phyloP scores from a whole-genome alignment of 2,797 vertebrate genomes.

The Acanthopagrus latus region DNA sequence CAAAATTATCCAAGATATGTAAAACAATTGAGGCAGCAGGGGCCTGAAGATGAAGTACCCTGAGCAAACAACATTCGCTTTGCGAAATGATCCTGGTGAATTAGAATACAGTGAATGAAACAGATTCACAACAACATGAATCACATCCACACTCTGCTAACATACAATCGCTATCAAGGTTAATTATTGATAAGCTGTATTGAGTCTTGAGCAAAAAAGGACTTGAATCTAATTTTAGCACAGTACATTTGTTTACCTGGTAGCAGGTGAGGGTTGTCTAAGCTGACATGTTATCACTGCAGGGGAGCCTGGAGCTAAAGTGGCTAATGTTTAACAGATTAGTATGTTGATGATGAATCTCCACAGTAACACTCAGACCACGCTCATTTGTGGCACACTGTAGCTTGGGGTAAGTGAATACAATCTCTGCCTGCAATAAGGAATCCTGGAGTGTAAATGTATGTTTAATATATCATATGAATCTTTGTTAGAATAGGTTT shows the following conservation, averaged over 20 bases:
- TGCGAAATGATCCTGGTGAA: background rate
- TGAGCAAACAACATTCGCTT: background rate
- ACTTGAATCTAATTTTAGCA: background rate
- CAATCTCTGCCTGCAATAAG: background rate
- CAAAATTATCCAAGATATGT: background rate
- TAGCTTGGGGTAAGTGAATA: conserved; percentile 18
- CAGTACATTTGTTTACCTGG: conserved; percentile 5
- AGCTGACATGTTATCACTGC: conserved; percentile 22
- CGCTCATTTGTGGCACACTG: conserved; percentile 25
- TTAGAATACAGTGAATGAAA: background rate
- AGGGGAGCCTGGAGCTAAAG: conserved; percentile 23
- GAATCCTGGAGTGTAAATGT: background rate
- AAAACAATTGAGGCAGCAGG: background rate
- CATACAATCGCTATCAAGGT: background rate
- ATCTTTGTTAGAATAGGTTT: background rate
- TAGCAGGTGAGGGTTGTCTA: conserved; percentile 1
- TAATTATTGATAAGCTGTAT: background rate
- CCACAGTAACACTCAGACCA: conserved; percentile 77
- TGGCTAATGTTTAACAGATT: conserved; percentile 84
- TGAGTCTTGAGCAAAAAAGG: background rate
- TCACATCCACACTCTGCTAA: background rate
- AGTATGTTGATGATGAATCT: conserved; percentile 79
- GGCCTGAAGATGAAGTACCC: background rate
- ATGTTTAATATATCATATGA: background rate
- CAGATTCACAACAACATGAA: background rate